Evolutionary conservation across 1,140 invertebrate species (phyloP).

Genomic region (Drosophila kikkawai): DNA sequence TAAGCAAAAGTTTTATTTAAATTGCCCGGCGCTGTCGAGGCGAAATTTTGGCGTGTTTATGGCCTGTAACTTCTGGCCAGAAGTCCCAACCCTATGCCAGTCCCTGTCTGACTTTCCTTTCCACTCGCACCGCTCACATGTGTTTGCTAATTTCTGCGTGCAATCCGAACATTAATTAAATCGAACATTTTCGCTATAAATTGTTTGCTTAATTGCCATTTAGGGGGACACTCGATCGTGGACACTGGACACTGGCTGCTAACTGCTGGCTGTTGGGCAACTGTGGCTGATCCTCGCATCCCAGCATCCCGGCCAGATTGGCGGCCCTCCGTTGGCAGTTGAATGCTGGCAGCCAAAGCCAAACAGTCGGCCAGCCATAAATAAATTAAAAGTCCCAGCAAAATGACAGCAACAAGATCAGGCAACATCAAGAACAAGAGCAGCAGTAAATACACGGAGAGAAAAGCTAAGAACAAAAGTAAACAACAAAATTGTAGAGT

Average conservation of each 20-base stretch:
- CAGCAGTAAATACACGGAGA: constrained; percentile 34
- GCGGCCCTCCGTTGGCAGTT: constrained; percentile 57
- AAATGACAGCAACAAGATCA: constrained; percentile 79
- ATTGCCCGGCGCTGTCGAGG: constrained; percentile 66
- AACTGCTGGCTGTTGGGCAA: constrained; percentile 1
- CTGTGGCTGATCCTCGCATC: constrained; percentile 3
- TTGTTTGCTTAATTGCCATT: constrained; percentile 84
- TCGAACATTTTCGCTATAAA: constrained; percentile 79
- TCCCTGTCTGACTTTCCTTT: constrained; percentile 9
- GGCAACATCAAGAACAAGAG: constrained; percentile 77
- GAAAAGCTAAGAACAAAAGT: not conserved
- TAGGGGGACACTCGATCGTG: constrained; percentile 53
- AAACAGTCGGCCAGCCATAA: constrained; percentile 61
- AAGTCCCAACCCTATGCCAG: constrained; percentile 5
- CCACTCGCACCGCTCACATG: constrained; percentile 53
- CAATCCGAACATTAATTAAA: constrained; percentile 82
- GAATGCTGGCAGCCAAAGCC: constrained; percentile 49
- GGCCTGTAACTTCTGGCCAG: constrained; percentile 56
- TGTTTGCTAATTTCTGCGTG: constrained; percentile 83
- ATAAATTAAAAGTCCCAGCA: constrained; percentile 80
- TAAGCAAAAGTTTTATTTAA: constrained; percentile 84
- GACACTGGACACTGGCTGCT: constrained; percentile 16
- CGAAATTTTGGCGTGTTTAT: constrained; percentile 58
- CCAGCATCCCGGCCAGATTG: constrained; percentile 32
- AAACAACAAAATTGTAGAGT: not conserved